These are phyloP conservation scores for Polietes domitor DNA, from an alignment of 2,888 invertebrate genomes.

Conservation along the genomic window DNA sequence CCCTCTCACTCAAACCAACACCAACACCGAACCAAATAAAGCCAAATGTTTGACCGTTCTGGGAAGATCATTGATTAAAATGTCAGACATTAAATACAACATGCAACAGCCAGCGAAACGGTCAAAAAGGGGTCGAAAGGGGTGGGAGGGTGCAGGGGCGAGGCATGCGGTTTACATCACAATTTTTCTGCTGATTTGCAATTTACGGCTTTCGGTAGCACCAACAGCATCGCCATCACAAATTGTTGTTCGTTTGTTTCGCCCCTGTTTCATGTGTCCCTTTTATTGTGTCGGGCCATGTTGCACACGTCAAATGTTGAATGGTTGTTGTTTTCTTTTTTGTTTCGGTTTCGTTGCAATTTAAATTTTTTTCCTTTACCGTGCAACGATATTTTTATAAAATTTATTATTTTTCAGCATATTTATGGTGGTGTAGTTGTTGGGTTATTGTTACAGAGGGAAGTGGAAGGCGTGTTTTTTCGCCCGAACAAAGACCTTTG, in stretches of 20 bases:
- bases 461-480: background rate
- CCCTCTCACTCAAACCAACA: too few species aligned
- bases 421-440: background rate
- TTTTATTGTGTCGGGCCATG: background rate
- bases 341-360: background rate
- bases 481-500: too few species aligned
- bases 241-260: too few species aligned
- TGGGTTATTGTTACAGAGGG: background rate
- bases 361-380: background rate
- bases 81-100: constrained; percentile 3
- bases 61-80: constrained; percentile 15
- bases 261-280: background rate
- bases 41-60: background rate
- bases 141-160: too few species aligned
- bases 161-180: constrained; percentile 30
- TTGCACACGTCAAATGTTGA: background rate
- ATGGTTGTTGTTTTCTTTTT: background rate
- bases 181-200: constrained; percentile 31
- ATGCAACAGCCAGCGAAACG: background rate
- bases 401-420: constrained; percentile 4
- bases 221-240: too few species aligned
- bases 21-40: background rate
- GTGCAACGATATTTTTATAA: background rate
- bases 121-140: too few species aligned
- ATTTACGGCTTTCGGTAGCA: background rate